phyloP scores from a whole-genome alignment of 2,113 vertebrate species.

The Taurulus bubalis region DNA sequence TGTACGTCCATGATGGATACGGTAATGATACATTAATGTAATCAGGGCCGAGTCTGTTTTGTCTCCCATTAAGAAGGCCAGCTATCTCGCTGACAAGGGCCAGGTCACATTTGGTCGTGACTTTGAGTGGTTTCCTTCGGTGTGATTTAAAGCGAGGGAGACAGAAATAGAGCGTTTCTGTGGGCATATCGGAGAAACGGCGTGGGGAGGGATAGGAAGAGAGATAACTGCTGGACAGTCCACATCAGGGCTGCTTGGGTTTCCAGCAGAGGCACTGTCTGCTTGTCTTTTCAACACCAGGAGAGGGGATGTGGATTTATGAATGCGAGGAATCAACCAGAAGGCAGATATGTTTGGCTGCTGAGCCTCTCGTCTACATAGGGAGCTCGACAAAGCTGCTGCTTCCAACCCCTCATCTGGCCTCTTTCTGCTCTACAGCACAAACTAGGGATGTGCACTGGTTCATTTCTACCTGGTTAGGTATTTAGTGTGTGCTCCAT shows the following conservation, averaged over 20 bases:
- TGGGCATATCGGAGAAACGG: conserved; percentile 36
- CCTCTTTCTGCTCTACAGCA: conserved; percentile 28
- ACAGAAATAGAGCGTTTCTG: conserved; percentile 31
- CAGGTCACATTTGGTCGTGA: conserved; percentile 72
- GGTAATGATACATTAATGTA: conserved; percentile 80
- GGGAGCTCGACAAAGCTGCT: conserved; percentile 54
- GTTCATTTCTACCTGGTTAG: conserved; percentile 11
- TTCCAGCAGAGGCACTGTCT: conserved; percentile 48
- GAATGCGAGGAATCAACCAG: conserved; percentile 44
- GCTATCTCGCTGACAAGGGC: conserved; percentile 76
- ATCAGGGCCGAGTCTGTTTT: conserved; percentile 78
- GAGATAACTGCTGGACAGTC: conserved; percentile 67
- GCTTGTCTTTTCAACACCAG: conserved; percentile 70
- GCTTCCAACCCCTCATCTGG: conserved; percentile 37
- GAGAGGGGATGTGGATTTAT: conserved; percentile 68
- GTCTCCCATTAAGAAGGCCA: conserved; percentile 75
- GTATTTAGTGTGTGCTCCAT: conserved; percentile 17
- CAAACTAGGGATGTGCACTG: conserved; percentile 9
- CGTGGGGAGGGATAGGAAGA: conserved; percentile 33
- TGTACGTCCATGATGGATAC: conserved; percentile 75
- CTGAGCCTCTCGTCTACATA: conserved; percentile 60
- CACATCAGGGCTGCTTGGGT: conserved; percentile 47
- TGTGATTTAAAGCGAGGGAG: conserved; percentile 55
- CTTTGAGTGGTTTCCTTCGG: conserved; percentile 59
- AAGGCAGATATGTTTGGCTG: conserved; percentile 37